A percentile compares a stretch with the other conserved stretches of the same genome.
Evolutionary conservation across 1,140 invertebrate genomes (phyloP).

Genomic region (Physella acuta): DNA sequence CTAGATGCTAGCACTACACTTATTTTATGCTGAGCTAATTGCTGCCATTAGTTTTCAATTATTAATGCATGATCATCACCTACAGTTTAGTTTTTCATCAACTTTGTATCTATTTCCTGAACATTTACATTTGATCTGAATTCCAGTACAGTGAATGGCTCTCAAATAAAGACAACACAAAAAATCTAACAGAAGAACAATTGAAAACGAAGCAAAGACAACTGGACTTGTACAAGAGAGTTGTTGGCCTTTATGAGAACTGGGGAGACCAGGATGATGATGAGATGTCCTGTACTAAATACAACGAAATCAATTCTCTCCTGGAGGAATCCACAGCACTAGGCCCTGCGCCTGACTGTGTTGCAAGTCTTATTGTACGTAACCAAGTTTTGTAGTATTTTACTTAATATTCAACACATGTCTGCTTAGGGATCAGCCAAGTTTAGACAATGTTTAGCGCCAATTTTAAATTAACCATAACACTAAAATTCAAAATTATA

Average conservation of each 20-base stretch:
- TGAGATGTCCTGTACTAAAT: neutral
- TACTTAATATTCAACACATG: too few relatives aligned
- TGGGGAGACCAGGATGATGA: neutral
- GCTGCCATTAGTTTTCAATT: neutral
- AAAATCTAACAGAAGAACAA: neutral
- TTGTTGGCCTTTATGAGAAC: neutral
- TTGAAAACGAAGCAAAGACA: neutral
- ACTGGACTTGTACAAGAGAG: slow-evolving; percentile 11
- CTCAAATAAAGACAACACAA: neutral
- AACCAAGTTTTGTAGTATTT: too few relatives aligned
- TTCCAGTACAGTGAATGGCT: slow-evolving; percentile 15
- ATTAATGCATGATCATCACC: neutral
- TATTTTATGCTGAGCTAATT: neutral
- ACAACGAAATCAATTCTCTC: slow-evolving; percentile 6
- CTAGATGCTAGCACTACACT: neutral
- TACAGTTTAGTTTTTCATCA: neutral
- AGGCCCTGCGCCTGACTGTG: neutral
- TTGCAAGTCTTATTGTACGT: too few relatives aligned
- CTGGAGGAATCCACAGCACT: slow-evolving; percentile 8
- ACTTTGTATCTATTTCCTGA: neutral
- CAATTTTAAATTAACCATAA: too few relatives aligned
- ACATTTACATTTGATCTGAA: neutral
- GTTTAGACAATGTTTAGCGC: too few relatives aligned
- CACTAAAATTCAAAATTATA: too few relatives aligned
- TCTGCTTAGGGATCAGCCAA: too few relatives aligned